Evolutionary conservation across 2,797 vertebrate species (phyloP), one percentile per base, ranked within the genome.

Genomic region (Delichon dasypus): DNA sequence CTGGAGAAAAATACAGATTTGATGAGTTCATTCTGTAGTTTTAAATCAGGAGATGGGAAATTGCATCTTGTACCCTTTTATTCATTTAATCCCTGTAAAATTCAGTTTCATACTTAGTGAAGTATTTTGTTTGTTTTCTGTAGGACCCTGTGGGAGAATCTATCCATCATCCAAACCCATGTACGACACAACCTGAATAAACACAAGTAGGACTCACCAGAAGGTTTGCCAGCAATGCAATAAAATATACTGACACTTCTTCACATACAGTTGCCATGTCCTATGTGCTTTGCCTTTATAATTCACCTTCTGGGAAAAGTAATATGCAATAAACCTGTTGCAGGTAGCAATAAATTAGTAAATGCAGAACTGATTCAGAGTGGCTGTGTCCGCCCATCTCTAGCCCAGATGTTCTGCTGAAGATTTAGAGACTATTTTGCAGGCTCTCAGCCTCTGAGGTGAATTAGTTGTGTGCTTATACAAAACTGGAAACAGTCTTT

Each of bases 401-500:
- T 72, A 90, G 76, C 70, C 85, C 94, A 97, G 96, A 95, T 97
- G 96, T 96, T 97, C 94, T 92, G 82, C 64, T 92, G 47, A 96
- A 97, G 92, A 96, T 97, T 95, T 96, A 97, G 81, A 78, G 83
- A 57, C 18, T 93, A 38, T 87, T 97, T 92, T 94, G 73, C 57
- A 93, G 89, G 57, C 47, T 68, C 26, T 85, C 70, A 66, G 70
- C 68, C 89, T 68, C 66, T 86, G 74, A 92, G 65, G 62, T 95
- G 90, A 96, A 96, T 96, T 93, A 94, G 34, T 88, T 92, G 55
- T 67, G n/a, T 83, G 48, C 45, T 95, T 95, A 68, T 51, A 57
- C 2, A 13, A 93, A 89, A 91, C 57, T 65, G 22, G 40, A 79
- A 96, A 74, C 34, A 82, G 30, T 75, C 36, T 17, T 61, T 66